Conservation (phyloP, 2,797 vertebrate genomes). For the Eulemur coronatus region DNA sequence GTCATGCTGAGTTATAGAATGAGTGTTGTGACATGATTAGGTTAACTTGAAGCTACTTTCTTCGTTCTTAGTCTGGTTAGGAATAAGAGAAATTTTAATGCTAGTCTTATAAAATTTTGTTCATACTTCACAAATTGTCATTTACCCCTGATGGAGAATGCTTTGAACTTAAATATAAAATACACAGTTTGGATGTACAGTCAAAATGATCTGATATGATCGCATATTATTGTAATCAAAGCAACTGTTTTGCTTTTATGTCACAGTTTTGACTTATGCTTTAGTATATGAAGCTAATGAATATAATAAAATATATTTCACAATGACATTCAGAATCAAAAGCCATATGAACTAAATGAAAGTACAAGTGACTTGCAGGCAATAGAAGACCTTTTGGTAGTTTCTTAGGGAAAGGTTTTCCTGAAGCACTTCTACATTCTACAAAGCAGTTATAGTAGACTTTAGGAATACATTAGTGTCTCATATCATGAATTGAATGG, state of each 20-base stretch:
- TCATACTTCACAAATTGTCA: not conserved
- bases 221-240: not conserved
- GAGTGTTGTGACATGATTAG: not conserved
- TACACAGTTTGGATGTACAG: not conserved
- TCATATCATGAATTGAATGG: not conserved
- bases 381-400: not conserved
- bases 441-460: not conserved
- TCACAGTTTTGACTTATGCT: not conserved
- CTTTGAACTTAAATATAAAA: not conserved
- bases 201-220: not conserved
- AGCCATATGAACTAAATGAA: not conserved
- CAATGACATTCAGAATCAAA: not conserved
- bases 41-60: not conserved
- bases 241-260: not conserved
- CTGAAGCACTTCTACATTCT: rapidly evolving
- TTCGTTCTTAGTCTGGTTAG: not conserved
- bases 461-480: not conserved
- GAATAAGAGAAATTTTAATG: constrained; percentile 7
- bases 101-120: not conserved
- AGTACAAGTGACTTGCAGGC: not conserved
- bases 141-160: not conserved
- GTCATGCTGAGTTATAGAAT: not conserved
- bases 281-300: not conserved
- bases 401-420: not conserved
- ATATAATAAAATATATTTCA: not conserved